Evolutionary conservation across 2,888 invertebrate species (phyloP).

Genomic region (Bellardia bayeri): DNA sequence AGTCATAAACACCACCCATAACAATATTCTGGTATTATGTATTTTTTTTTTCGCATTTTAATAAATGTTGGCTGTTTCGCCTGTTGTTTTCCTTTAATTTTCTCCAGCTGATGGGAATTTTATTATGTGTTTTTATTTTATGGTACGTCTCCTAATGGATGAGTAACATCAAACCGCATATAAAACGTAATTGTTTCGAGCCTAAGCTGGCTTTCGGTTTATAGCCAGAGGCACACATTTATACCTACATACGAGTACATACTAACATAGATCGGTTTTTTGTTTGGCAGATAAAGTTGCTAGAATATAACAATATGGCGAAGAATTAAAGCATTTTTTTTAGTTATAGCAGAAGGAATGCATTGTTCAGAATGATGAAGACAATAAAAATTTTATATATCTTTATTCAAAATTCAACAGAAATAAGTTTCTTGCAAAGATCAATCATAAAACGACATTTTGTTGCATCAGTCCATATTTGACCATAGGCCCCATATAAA

Average conservation of each 20-base stretch:
- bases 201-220: constrained; percentile 64
- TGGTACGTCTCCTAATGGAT: constrained; percentile 57
- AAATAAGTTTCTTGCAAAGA: too few relatives aligned
- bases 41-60: constrained; percentile 27
- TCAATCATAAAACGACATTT: too few relatives aligned
- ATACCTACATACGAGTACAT: too few relatives aligned
- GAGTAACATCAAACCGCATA: constrained; percentile 59
- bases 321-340: background rate
- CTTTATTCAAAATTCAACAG: too few relatives aligned
- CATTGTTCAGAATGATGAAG: too few relatives aligned
- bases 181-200: constrained; percentile 69
- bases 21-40: background rate
- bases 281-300: background rate
- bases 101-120: constrained; percentile 53
- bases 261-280: background rate
- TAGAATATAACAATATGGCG: background rate
- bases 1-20: constrained; percentile 22
- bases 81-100: background rate
- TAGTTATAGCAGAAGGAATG: too few relatives aligned
- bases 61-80: constrained; percentile 19
- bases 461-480: too few relatives aligned
- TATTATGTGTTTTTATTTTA: background rate
- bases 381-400: too few relatives aligned
- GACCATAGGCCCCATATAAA: too few relatives aligned
- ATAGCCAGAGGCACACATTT: background rate